Evolutionary conservation across 2,888 invertebrate genomes (phyloP), one percentile per base, ranked within the genome.

Genomic region (Muschampia plurimacula): DNA sequence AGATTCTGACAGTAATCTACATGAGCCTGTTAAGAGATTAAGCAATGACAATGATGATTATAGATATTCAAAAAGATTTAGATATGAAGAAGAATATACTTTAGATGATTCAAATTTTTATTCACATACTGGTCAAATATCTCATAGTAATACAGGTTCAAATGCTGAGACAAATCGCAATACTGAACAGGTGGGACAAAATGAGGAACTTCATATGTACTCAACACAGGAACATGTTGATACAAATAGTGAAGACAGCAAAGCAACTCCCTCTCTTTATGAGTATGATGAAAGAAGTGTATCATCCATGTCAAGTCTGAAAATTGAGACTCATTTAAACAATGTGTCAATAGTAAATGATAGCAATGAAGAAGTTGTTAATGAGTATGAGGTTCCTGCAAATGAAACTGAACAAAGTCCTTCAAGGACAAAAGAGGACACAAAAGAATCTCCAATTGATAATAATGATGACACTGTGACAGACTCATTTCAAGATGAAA

Each of bases 251-350:
- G 90, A 92, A 80, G 90, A 92, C 69, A 91, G 90, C 74, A 92
- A 93, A 83, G 89, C 87, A 22, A 88, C 89, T 66, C 81, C 84
- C 13, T 89, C 89, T 74, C 83, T 89, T 10, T 92, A 89, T 88
- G 92, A 93, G 75, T 92, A 90, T 90, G 92, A 94, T 84, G 92
- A 90, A 74, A 87, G 84, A 79, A 92, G 91, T 86, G 86, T 88
- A 71, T 89, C 91, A 72, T 88, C 89, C 69, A 84, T 87, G 70
- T 89, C 89, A 32, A 92, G 89, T 81, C 82, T 90, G 63, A 91
- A 90, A 82, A 86, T 92, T 79, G 95, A 95, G 74, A 89, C 85
- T 75, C 89, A 86, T 79, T 79, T 85, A 39, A 88, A 83, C 78
- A 88, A 81, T 81, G 80, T 83, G 39, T 79, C 82, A 57, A 74